Evolutionary conservation across 2,797 vertebrate genomes (phyloP), one percentile per base, ranked within the genome.

Genomic region (Myripristis murdjan): DNA sequence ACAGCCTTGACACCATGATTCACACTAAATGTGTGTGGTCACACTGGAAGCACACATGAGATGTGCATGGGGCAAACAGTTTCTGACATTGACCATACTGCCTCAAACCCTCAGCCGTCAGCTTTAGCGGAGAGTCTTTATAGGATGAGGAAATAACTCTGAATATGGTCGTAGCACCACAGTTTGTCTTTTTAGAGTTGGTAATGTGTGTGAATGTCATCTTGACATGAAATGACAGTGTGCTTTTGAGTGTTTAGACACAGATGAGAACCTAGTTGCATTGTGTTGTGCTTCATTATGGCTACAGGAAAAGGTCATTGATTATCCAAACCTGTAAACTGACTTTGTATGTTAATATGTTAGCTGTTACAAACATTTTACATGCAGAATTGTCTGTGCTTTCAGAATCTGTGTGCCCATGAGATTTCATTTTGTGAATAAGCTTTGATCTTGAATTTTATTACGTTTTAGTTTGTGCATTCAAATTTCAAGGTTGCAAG

Each of bases 1-100:
- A 88, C 57, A 79, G 89, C 69, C 74, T 72, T 73, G 85, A 87
- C 74, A 79, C 66, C 46, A 31, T 75, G 74, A 87, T 82, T 87
- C 76, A 80, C 59, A 26, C 68, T 84, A 68, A 85, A 86, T 73
- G 76, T 55, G 77, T 67, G 84, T 64, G 75, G 75, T 84, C 87
- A 85, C 87, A 85, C 73, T 72, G 62, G 68, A 47, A 82, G 87
- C 64, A 48, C 82, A 82, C 80, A 82, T 81, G 70, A 83, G 74
- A 72, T 69, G 79, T 67, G 77, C 70, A 70, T 26, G 47, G 77
- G 72, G 61, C 53, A 77, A 84, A 82, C 60, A 39, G 76, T 86
- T 70, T 81, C 79, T 89, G 87, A 74, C 83, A 68, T 44, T 37
- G 74, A 62, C 43, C 75, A 43, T 64, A 66, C 61, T 57, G 71